Conservation (phyloP, 30 jellyfish, hydroid and myxozoan species). For the Catostylus mosaicus region DNA sequence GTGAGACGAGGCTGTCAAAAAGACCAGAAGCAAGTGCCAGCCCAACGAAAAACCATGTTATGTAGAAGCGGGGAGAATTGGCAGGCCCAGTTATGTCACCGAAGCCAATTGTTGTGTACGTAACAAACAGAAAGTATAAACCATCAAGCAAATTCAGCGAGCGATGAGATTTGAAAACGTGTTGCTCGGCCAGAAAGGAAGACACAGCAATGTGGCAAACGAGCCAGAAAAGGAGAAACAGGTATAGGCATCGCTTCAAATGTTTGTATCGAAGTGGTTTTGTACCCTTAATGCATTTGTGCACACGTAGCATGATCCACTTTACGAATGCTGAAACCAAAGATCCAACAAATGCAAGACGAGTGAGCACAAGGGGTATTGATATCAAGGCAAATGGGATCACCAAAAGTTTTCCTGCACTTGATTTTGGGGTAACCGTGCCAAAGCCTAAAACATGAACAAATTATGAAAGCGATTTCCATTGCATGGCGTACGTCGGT, state of each 20-base stretch:
- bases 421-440: conserved; percentile 36
- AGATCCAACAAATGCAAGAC: conserved; percentile 31
- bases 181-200: not conserved
- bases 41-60: not conserved
- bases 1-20: conserved; percentile 6
- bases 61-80: not conserved
- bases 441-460: conserved; percentile 33
- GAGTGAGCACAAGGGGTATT: conserved; percentile 18
- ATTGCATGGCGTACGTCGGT: too few species aligned
- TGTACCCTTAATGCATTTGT: conserved; percentile 17
- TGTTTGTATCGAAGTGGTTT: conserved; percentile 38
- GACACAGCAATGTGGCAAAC: not conserved
- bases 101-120: conserved; percentile 48
- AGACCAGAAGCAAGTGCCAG: conserved; percentile 31
- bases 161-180: not conserved
- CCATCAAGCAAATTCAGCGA: conserved; percentile 17
- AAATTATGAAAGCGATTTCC: not conserved
- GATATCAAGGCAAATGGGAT: conserved; percentile 47
- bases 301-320: conserved; percentile 37
- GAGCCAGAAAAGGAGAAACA: conserved; percentile 10
- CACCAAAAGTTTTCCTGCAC: conserved; percentile 32
- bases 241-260: conserved; percentile 30
- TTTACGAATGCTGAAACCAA: not conserved
- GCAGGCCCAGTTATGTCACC: conserved; percentile 53
- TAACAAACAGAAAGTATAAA: conserved; percentile 34